A percentile compares a stretch with the other conserved stretches of the same genome.
Conservation (phyloP, 2,888 invertebrate genomes). For the Dorcus parallelipipedus region DNA sequence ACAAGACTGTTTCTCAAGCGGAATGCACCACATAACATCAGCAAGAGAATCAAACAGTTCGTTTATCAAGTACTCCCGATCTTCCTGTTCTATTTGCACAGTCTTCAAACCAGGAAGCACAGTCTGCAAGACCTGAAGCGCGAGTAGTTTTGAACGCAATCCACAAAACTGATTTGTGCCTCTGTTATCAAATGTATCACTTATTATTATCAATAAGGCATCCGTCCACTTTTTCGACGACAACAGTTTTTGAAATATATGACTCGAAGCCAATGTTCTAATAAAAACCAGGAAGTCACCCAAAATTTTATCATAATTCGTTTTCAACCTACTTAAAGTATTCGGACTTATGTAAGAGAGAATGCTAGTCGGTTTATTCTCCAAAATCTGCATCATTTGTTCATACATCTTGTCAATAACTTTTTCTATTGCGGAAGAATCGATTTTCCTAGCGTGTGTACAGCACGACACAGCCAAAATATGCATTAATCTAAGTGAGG, state of each 20-base stretch:
- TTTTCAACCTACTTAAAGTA: slow-evolving; percentile 21
- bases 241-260: slow-evolving; percentile 48
- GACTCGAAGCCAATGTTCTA: slow-evolving; percentile 52
- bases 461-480: slow-evolving; percentile 56
- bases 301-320: slow-evolving; percentile 47
- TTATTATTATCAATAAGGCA: slow-evolving; percentile 48
- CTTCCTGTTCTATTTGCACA: slow-evolving; percentile 43
- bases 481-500: slow-evolving; percentile 55
- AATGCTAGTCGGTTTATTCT: slow-evolving; percentile 22
- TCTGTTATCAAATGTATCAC: slow-evolving; percentile 33
- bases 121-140: slow-evolving; percentile 53
- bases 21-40: slow-evolving; percentile 55
- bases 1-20: slow-evolving; percentile 29
- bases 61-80: slow-evolving; percentile 51
- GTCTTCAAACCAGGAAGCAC: slow-evolving; percentile 48
- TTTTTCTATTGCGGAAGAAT: slow-evolving; percentile 49
- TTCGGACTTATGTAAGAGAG: slow-evolving; percentile 21
- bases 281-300: slow-evolving; percentile 58
- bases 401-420: slow-evolving; percentile 54
- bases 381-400: slow-evolving; percentile 41
- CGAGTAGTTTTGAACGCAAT: slow-evolving; percentile 53
- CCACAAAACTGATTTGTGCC: slow-evolving; percentile 44
- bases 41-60: slow-evolving; percentile 54
- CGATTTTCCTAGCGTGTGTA: slow-evolving; percentile 52
- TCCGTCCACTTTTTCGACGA: slow-evolving; percentile 54